Evolutionary conservation across 1,140 invertebrate species (phyloP), one percentile per base, ranked within the genome.

Genomic region (Diabrotica virgifera): DNA sequence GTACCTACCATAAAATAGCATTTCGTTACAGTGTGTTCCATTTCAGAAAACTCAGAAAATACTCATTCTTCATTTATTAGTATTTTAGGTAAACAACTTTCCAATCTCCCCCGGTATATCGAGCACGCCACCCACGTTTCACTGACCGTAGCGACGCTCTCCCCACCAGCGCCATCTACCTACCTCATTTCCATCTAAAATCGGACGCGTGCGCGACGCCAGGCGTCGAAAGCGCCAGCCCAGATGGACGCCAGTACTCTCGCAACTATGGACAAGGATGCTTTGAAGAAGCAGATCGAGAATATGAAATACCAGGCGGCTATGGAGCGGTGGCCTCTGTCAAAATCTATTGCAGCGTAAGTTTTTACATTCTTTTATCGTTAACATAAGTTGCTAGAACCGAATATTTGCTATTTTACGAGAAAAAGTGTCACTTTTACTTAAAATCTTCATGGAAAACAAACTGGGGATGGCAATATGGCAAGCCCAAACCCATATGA

Each of bases 231-330:
- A 63, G 59, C 62, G 57, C 52, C 52, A 58, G 52, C 72, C 61
- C 74, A 67, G 74, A 77, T 78, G 78, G 78, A 79, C 76, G 77
- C 91, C 89, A 93, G 91, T 92, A 88, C 92, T 82, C 86, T 94
- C 78, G 89, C 90, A 87, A 88, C 86, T 86, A 96, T 96, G 93
- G 94, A 96, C 85, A 94, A 95, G 86, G 94, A 95, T 89, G 92
- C 92, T 86, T 84, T 96, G 82, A 93, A 93, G 85, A 95, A 95
- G 85, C 94, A 96, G 86, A 96, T 96, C 79, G 93, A 96, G 81
- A 95, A 95, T 83, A 94, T 96, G 92, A 94, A 94, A 84, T 95
- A 94, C 82, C 94, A 96, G 81, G 92, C 92, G 64, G 90, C 92
- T 75, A 96, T 96, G 94, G 93, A 96, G 84, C 90, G 93, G 81